Percentiles rank a stretch among this genome's conserved stretches.
Conservation (phyloP, 1,140 invertebrate species). For the Calephelis nemesis region DNA sequence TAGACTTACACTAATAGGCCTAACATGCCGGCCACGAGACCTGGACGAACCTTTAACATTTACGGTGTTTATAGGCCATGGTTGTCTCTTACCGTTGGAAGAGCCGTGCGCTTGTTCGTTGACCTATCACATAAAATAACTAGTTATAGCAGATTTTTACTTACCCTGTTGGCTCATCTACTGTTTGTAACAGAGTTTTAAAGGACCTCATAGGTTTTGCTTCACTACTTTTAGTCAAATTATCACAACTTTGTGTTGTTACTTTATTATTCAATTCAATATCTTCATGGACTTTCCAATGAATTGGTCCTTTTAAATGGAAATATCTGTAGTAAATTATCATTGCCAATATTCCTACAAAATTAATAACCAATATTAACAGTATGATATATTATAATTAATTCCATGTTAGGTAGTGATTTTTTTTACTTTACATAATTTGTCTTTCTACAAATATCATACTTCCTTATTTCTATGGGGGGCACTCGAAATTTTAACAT, state of each 20-base stretch:
- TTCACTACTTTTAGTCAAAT: constrained; percentile 37
- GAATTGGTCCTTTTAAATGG: constrained; percentile 78
- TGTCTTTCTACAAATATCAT: too few relatives aligned
- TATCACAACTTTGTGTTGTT: constrained; percentile 30
- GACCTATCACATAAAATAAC: not conserved
- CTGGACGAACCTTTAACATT: too few relatives aligned
- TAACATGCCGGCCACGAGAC: too few relatives aligned
- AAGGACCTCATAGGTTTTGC: constrained; percentile 58
- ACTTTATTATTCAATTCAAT: constrained; percentile 68
- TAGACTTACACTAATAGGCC: too few relatives aligned
- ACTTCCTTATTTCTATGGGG: too few relatives aligned
- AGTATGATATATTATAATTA: too few relatives aligned
- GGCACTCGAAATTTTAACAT: too few relatives aligned
- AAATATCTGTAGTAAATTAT: constrained; percentile 84
- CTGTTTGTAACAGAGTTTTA: constrained; percentile 49
- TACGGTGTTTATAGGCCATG: too few relatives aligned
- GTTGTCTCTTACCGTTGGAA: too few relatives aligned
- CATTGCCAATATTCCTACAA: constrained; percentile 81
- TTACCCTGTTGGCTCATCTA: constrained; percentile 37
- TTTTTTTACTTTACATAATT: too few relatives aligned
- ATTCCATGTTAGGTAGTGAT: too few relatives aligned
- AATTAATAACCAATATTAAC: not conserved
- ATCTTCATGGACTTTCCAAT: constrained; percentile 60
- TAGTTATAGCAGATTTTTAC: constrained; percentile 22
- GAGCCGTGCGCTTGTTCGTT: too few relatives aligned